phyloP scores from a whole-genome alignment of 1,140 invertebrate species.

The Gryllus bimaculatus region DNA sequence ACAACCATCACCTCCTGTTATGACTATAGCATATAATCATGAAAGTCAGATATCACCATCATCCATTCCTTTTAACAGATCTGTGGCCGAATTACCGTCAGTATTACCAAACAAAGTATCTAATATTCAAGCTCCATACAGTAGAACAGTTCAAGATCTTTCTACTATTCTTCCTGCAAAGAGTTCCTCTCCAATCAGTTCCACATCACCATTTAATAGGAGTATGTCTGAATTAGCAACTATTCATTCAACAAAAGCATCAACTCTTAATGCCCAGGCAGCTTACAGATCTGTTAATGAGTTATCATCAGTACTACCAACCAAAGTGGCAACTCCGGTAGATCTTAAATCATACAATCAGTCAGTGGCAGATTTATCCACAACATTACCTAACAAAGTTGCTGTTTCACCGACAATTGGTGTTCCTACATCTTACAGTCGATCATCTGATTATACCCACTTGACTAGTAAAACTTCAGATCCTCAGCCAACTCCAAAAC shows the following conservation, averaged over 20 bases:
- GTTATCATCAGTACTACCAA: constrained; percentile 10
- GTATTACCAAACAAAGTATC: constrained; percentile 16
- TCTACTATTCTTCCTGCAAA: constrained; percentile 14
- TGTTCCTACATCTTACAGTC: constrained; percentile 10
- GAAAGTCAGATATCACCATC: neutral
- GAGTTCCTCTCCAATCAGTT: neutral
- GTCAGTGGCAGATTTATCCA: constrained; percentile 8
- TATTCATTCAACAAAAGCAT: neutral
- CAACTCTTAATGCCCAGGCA: neutral
- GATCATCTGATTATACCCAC: constrained; percentile 11
- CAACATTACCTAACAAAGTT: constrained; percentile 1
- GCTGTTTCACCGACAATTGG: neutral
- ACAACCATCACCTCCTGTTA: constrained; percentile 23
- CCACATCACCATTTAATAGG: neutral
- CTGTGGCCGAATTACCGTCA: constrained; percentile 9
- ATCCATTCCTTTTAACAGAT: constrained; percentile 13
- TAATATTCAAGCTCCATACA: constrained; percentile 16
- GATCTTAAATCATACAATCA: constrained; percentile 14
- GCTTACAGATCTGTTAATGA: neutral
- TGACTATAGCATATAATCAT: constrained; percentile 7
- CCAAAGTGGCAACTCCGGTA: neutral
- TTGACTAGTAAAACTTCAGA: constrained; percentile 13
- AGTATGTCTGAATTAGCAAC: constrained; percentile 9
- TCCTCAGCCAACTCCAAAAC: constrained; percentile 11
- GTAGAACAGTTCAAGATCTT: constrained; percentile 11